A percentile compares a stretch with the other conserved stretches of the same genome.
phyloP scores from a whole-genome alignment of 2,113 vertebrate genomes.

The Gallinago undulata region DNA sequence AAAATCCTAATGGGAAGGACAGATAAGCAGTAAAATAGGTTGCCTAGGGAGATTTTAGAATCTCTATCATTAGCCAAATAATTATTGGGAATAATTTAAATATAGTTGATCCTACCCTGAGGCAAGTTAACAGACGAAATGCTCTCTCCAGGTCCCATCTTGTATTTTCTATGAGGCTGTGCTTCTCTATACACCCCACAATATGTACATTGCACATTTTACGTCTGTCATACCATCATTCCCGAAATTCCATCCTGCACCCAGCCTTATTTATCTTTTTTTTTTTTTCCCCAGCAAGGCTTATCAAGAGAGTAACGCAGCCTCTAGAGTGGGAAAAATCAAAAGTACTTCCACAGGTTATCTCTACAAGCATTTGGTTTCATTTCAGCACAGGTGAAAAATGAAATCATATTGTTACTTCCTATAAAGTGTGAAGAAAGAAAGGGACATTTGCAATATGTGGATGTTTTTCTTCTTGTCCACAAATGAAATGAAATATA shows the following conservation, averaged over 20 bases:
- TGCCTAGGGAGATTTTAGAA: slow-evolving; percentile 42
- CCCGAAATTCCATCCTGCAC: neutral
- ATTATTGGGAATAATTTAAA: slow-evolving; percentile 54
- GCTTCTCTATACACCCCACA: neutral
- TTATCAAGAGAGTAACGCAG: neutral
- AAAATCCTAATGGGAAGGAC: neutral
- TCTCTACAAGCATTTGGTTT: neutral
- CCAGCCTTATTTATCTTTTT: neutral
- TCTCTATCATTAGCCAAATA: slow-evolving; percentile 38
- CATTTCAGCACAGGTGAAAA: neutral
- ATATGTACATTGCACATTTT: neutral
- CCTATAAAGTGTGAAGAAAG: neutral
- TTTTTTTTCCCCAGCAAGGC: neutral
- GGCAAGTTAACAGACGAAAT: neutral
- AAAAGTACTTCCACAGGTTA: neutral
- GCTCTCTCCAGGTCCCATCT: neutral
- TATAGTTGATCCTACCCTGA: neutral
- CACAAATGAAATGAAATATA: neutral
- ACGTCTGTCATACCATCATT: neutral
- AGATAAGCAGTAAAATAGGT: slow-evolving; percentile 34
- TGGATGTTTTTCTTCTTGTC: neutral
- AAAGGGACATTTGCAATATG: neutral
- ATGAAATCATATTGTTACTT: neutral
- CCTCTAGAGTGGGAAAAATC: neutral
- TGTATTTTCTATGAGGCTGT: neutral